Conservation (phyloP, 2,888 invertebrate genomes). For the Lingula anatina region DNA sequence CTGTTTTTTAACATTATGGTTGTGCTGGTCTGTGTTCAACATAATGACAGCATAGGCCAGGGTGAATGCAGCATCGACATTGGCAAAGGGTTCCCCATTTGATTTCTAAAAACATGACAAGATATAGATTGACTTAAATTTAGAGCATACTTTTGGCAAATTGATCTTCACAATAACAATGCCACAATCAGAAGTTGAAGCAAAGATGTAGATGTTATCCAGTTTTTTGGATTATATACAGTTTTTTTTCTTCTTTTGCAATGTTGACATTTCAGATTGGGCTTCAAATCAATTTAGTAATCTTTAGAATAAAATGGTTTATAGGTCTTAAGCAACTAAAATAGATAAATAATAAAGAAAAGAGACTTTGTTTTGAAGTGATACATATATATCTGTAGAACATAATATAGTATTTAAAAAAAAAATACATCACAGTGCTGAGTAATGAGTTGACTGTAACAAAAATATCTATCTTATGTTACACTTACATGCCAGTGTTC, state of each 20-base stretch:
- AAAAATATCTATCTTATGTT: neutral
- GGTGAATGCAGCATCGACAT: slow-evolving; percentile 95
- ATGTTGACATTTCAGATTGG: no score
- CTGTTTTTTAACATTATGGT: slow-evolving; percentile 89
- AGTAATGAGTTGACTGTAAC: neutral
- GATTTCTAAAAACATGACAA: slow-evolving; percentile 73
- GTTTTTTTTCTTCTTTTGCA: no score
- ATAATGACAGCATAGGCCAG: slow-evolving; percentile 98
- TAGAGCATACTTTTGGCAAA: no score
- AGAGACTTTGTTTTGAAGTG: neutral
- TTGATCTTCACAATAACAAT: no score
- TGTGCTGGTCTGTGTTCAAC: slow-evolving; percentile 99
- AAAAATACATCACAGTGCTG: neutral
- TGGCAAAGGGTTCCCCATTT: slow-evolving; percentile 89
- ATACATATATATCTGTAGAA: neutral
- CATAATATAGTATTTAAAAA: no score
- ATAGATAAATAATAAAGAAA: neutral
- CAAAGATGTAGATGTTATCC: no score
- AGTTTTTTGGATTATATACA: no score
- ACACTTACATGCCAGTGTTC: slow-evolving; percentile 85
- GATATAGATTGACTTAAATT: no score
- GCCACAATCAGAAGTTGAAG: no score
- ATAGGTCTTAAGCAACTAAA: neutral
- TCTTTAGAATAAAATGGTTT: no score
- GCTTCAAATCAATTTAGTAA: no score